Evolutionary conservation across 2,113 vertebrate genomes (phyloP).

Genomic region (cat (Felis catus)): DNA sequence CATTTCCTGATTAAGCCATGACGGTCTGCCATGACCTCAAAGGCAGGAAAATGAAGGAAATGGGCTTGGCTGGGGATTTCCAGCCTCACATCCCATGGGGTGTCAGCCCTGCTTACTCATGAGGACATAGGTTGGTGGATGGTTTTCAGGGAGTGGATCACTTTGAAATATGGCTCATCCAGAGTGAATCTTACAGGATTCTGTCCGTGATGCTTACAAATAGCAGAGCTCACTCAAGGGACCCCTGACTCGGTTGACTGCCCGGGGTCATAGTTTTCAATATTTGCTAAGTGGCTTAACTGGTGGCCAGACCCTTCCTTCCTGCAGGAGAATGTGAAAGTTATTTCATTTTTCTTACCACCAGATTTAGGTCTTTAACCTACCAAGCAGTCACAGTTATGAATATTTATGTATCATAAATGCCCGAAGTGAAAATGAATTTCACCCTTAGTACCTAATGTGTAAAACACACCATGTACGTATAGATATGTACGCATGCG

Average conservation of each 20-base stretch:
- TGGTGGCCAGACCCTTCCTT: not conserved
- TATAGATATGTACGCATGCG: not conserved
- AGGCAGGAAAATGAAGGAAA: not conserved
- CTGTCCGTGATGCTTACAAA: not conserved
- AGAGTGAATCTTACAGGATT: not conserved
- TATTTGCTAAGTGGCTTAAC: not conserved
- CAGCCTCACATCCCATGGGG: not conserved
- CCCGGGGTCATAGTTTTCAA: fast-evolving
- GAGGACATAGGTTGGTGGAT: not conserved
- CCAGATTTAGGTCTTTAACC: not conserved
- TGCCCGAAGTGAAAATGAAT: not conserved
- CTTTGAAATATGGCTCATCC: not conserved
- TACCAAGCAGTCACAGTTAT: not conserved
- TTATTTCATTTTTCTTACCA: not conserved
- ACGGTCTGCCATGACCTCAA: not conserved
- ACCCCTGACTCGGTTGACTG: not conserved
- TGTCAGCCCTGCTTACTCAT: not conserved
- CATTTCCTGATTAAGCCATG: not conserved
- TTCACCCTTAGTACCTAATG: slow-evolving; percentile 33
- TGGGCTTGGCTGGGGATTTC: not conserved
- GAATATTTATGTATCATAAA: not conserved
- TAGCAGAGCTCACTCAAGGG: not conserved
- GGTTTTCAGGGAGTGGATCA: not conserved
- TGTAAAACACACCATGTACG: not conserved
- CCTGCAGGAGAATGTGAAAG: not conserved